These are phyloP conservation scores for Passer domesticus DNA, from an alignment of 2,113 vertebrate genomes.

Conservation along the genomic window DNA sequence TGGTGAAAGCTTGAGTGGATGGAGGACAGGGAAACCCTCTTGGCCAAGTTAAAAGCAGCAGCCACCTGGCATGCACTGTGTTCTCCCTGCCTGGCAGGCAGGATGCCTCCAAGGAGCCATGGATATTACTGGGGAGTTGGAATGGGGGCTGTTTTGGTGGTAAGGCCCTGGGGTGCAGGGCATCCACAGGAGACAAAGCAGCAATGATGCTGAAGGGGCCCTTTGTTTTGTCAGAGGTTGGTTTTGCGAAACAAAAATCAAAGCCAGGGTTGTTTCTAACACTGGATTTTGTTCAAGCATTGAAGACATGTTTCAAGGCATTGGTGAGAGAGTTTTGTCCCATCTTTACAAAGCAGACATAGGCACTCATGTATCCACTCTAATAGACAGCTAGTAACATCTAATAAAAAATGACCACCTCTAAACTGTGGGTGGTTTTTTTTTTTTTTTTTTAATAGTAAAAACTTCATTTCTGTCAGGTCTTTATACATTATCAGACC, in stretches of 20 bases:
- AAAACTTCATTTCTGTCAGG: background rate
- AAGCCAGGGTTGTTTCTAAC: background rate
- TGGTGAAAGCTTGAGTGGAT: background rate
- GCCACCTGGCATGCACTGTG: background rate
- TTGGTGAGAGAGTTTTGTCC: background rate
- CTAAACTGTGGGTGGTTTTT: background rate
- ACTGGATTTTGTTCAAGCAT: rapidly evolving
- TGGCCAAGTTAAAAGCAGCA: background rate
- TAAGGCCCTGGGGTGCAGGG: background rate
- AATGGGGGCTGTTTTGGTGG: rapidly evolving
- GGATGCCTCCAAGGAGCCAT: background rate
- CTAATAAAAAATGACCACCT: background rate
- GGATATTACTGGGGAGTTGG: background rate
- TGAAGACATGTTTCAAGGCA: background rate
- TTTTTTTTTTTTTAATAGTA: background rate
- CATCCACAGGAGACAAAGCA: background rate
- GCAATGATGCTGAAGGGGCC: background rate
- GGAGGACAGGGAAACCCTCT: background rate
- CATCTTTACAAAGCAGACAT: background rate
- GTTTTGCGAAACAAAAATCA: background rate
- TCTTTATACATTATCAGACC: background rate
- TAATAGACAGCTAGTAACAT: background rate
- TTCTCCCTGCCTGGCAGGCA: background rate
- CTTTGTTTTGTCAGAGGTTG: background rate
- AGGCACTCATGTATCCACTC: background rate